Evolutionary conservation across 2,113 vertebrate genomes (phyloP), one percentile per base, ranked within the genome.

Genomic region (Clarias magur): DNA sequence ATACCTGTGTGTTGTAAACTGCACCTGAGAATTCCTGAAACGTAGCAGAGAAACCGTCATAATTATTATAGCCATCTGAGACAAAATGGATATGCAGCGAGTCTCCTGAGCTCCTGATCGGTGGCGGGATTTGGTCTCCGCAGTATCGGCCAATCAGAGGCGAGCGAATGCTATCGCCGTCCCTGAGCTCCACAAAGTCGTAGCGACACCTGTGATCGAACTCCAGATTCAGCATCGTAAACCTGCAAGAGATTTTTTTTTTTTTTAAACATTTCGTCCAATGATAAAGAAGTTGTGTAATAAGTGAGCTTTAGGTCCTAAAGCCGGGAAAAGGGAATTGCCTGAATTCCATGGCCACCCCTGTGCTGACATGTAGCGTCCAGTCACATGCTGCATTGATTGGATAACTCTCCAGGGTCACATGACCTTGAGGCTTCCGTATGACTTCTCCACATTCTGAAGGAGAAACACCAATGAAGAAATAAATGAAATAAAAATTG

Each of bases 41-140:
- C 23, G 95, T 89, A 3, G 96, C 95, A 88, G 95, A 96, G 93
- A 98, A 98, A 42, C 97, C 97, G 75, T 98, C 96, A 25, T 97
- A 97, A 89, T 96, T 98, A 93, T 97, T 96, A 83, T 96, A 97
- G 86, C 97, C 97, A 62, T 98, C 97, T 0, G 97, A 98, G 68
- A 94, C 93, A 92, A 99, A 99, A 80, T 96, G 95, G 87, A 97
- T 73, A 63, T 97, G 96, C 79, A 97, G 91, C 0, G 94, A 86
- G 84, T 94, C 93, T 12, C 96, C 94, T 0, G 95, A 94, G 92
- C 96, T 97, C 86, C 89, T 94, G 78, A 97, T 93, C 13, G 96
- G 95, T 79, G 93, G 92, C 0, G 96, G 97, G 67, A 95, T 93
- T 87, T 95, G 95, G 0, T 97, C 96, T 83, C 97, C 97, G 89